A percentile compares a stretch with the other conserved stretches of the same genome.
These are phyloP conservation scores for Columba livia DNA, from an alignment of 2,113 vertebrate species.

Conservation along the genomic window DNA sequence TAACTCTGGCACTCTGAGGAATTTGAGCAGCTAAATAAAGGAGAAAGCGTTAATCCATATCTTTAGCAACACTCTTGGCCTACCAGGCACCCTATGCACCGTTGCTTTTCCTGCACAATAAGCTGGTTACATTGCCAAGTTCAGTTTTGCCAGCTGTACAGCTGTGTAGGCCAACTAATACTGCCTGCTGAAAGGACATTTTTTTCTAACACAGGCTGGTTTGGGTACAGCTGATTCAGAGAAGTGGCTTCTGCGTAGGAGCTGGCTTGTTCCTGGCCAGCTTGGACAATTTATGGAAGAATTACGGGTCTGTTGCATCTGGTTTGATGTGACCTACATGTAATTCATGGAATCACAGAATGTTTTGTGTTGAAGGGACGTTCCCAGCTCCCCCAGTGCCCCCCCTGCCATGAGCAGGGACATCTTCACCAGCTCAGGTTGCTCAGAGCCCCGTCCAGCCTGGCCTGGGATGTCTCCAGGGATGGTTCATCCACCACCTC, in stretches of 20 bases:
- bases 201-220: background rate
- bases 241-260: background rate
- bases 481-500: too few species aligned
- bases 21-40: constrained; percentile 21
- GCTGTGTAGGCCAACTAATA: background rate
- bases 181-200: background rate
- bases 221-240: background rate
- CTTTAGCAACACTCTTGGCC: constrained; percentile 25
- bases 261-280: background rate
- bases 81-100: background rate
- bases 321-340: background rate
- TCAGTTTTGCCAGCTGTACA: background rate
- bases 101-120: background rate
- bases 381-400: too few species aligned
- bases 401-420: too few species aligned
- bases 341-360: too few species aligned
- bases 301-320: background rate
- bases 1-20: background rate
- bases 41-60: constrained; percentile 41
- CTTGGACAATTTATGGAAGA: background rate
- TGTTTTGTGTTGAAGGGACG: too few species aligned
- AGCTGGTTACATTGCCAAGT: background rate
- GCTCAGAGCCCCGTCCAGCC: too few species aligned
- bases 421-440: too few species aligned
- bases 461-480: too few species aligned